Evolutionary conservation across 2,888 invertebrate species (phyloP), one percentile per base, ranked within the genome.

Genomic region (Pachymerium ferrugineum): DNA sequence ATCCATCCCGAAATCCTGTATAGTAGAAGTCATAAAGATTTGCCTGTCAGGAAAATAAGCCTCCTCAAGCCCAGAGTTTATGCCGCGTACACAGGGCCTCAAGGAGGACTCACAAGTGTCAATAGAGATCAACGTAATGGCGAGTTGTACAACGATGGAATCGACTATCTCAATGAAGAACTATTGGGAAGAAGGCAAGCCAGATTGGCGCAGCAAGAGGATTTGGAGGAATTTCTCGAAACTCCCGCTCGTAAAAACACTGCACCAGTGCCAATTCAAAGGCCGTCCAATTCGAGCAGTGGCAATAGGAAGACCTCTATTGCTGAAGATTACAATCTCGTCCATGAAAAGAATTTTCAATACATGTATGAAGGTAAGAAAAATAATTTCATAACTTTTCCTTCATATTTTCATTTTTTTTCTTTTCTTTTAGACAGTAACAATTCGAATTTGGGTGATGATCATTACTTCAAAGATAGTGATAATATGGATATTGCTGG

Each of bases 1-100:
- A 81, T 82, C 74, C 86, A 86, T 31, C 88, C 88, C 14, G 83
- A 85, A 54, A 87, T 92, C 73, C 86, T 88, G 77, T 88, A 89
- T 79, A 91, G 90, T 3, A 88, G 89, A 79, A 88, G 87, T 78
- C 88, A 90, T 70, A 88, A 89, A 73, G 90, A 91, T 80, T 83
- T 93, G 78, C 91, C 92, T 0, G 79, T 81, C 74, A 80, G 82
- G 42, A 81, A 82, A 76, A 76, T 85, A 42, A 81, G 86, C 85
- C 78, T 86, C 83, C 78, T 85, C 19, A 79, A 80, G 22, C 79
- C 80, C 35, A 86, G 87, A 71, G 85, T 91, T 72, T 85, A 89
- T 74, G 89, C 90, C 10, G 89, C 92, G 73, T 89, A 88, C 79
- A 90, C 93, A 0, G 94, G 94, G 8, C 94, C 94, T 0, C 89